Base-by-base conservation (phyloP, 2,797 vertebrate species). In the Picus viridis region DNA sequence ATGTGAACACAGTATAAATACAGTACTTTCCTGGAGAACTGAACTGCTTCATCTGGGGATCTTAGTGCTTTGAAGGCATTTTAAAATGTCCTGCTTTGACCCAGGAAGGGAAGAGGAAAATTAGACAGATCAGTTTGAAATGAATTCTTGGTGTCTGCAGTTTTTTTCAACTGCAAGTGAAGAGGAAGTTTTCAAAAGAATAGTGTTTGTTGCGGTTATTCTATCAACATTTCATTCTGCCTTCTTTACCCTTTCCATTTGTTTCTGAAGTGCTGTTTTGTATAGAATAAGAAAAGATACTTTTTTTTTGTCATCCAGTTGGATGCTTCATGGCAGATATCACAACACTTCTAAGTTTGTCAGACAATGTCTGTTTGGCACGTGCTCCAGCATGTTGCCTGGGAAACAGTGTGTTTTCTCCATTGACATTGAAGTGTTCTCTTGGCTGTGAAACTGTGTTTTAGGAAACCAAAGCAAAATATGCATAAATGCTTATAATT, bases 351-450 rank as follows among this genome's bases (percentile, higher is more conserved):
- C 71, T 65, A 59, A 54, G 10, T 67, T 34, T 72, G 17, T 85
- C 34, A 90, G 74, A 75, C 63, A 64, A 3, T 39, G 16, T 74
- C 54, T 65, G 7, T 62, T 62, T 93, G 84, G 59, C 43, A 72
- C 29, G 9, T 13, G 18, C 83, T 79, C 24, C 27, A 88, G 30
- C 24, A 49, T 17, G 27, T 83, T 90, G 22, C 53, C 53, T 67
- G 78, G 77, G 70, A 94, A 87, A 72, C 34, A 85, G 45, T 32
- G 16, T 78, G 63, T 86, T 93, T 94, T 72, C 18, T 90, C 18
- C 13, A 36, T 19, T 74, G 43, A 59, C 2, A 9, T 53, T 43
- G 16, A 89, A 69, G 43, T 78, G 59, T 56, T 85, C 13, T 74
- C 15, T 89, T 62, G 51, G 29, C 62, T 85, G 58, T 72, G 24